Conservation (phyloP, 2,888 invertebrate genomes). For the Papilio elwesi region DNA sequence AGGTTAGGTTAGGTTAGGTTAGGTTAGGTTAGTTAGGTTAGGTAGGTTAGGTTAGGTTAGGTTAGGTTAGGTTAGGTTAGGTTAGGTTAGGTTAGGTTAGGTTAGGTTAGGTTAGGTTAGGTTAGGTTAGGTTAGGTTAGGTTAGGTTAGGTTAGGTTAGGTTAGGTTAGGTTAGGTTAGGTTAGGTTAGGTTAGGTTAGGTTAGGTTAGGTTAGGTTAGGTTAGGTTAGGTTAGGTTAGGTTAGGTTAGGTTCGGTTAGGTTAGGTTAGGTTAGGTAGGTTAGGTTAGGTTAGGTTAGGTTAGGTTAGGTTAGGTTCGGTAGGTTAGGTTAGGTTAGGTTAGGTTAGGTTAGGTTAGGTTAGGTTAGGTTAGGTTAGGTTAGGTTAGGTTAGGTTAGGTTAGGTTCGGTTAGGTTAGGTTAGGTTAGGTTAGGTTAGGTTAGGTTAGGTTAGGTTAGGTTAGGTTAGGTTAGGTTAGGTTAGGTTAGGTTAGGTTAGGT, state of each 20-base stretch:
- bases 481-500: slow-evolving; percentile 46
- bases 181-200: slow-evolving; percentile 50
- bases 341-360: slow-evolving; percentile 53
- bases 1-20: slow-evolving; percentile 37
- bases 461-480: no score
- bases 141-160: slow-evolving; percentile 45
- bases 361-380: slow-evolving; percentile 51
- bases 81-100: slow-evolving; percentile 49
- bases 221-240: slow-evolving; percentile 47
- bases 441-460: slow-evolving; percentile 47
- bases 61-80: slow-evolving; percentile 44
- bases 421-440: slow-evolving; percentile 46
- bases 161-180: slow-evolving; percentile 50
- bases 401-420: no score
- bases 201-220: slow-evolving; percentile 47
- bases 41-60: slow-evolving; percentile 47
- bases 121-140: slow-evolving; percentile 30
- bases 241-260: no score
- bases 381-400: slow-evolving; percentile 47
- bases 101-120: slow-evolving; percentile 46
- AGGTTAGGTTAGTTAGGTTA: slow-evolving; percentile 41
- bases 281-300: no score
- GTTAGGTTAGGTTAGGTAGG: no score
- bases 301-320: no score
- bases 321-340: no score